Conservation (phyloP, 2,888 invertebrate genomes). For the Drosophila parthenogenetica region DNA sequence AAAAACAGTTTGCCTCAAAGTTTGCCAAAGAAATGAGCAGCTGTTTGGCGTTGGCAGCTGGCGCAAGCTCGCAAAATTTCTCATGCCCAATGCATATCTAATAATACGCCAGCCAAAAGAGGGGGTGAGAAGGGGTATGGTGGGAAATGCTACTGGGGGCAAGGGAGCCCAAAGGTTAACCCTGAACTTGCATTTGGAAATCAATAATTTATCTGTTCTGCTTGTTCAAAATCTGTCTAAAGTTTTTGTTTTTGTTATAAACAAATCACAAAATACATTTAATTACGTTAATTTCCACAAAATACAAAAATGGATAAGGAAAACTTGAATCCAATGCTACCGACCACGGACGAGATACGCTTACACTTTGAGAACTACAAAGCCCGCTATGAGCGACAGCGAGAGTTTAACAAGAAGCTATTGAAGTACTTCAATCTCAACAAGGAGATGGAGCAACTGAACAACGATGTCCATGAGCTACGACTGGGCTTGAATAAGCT, state of each 20-base stretch:
- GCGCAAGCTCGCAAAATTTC: constrained; percentile 54
- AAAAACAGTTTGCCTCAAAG: constrained; percentile 51
- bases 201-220: constrained; percentile 56
- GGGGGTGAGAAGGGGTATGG: not conserved
- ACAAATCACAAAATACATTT: constrained; percentile 2
- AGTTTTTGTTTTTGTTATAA: constrained; percentile 8
- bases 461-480: constrained; percentile 20
- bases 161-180: constrained; percentile 31
- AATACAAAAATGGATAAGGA: constrained; percentile 3
- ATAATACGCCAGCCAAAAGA: constrained; percentile 33
- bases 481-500: constrained; percentile 16
- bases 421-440: constrained; percentile 1
- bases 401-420: not conserved
- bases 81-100: constrained; percentile 60
- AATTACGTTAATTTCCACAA: not conserved
- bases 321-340: constrained; percentile 1
- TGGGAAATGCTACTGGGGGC: not conserved
- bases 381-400: not conserved
- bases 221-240: constrained; percentile 14
- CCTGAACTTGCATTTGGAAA: constrained; percentile 74
- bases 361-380: constrained; percentile 38
- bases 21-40: constrained; percentile 66
- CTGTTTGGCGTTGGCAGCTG: constrained; percentile 59
- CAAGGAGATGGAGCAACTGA: constrained; percentile 23
- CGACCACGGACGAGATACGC: constrained; percentile 44